Percentiles rank a stretch among this genome's conserved stretches.
Conservation (phyloP, 2,797 vertebrate species). For the Schizopygopsis pylzovi region DNA sequence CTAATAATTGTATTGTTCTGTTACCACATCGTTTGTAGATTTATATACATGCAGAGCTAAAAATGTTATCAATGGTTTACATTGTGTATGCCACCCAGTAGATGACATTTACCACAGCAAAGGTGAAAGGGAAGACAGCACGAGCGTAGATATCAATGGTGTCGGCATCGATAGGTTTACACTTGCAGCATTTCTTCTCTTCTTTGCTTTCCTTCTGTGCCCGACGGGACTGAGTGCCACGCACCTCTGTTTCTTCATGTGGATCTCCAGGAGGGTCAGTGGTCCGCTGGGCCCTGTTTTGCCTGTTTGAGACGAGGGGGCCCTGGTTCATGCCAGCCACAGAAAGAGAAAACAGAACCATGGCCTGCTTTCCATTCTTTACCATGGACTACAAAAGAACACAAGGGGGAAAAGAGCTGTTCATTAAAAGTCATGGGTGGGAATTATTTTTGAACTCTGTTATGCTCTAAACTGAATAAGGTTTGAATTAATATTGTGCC, state of each 20-base stretch:
- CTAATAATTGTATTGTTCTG: not conserved
- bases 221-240: constrained; percentile 67
- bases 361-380: constrained; percentile 90
- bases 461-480: not conserved
- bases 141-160: constrained; percentile 97
- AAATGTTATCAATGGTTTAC: constrained; percentile 71
- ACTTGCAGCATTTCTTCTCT: constrained; percentile 85
- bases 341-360: constrained; percentile 94
- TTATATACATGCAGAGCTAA: constrained; percentile 66
- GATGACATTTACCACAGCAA: constrained; percentile 95
- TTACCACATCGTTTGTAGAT: constrained; percentile 40
- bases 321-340: constrained; percentile 92
- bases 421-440: not conserved
- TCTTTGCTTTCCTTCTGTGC: constrained; percentile 66
- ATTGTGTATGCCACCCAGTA: constrained; percentile 98
- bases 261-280: constrained; percentile 78
- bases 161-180: constrained; percentile 94
- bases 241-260: constrained; percentile 79
- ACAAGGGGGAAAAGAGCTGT: not conserved
- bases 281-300: constrained; percentile 74
- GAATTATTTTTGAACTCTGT: not conserved
- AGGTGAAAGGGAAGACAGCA: constrained; percentile 95
- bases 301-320: constrained; percentile 85
- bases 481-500: not conserved
- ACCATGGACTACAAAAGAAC: constrained; percentile 84